Evolutionary conservation across 2,888 invertebrate species (phyloP), one percentile per base, ranked within the genome.

Genomic region (Rosalia funebris): DNA sequence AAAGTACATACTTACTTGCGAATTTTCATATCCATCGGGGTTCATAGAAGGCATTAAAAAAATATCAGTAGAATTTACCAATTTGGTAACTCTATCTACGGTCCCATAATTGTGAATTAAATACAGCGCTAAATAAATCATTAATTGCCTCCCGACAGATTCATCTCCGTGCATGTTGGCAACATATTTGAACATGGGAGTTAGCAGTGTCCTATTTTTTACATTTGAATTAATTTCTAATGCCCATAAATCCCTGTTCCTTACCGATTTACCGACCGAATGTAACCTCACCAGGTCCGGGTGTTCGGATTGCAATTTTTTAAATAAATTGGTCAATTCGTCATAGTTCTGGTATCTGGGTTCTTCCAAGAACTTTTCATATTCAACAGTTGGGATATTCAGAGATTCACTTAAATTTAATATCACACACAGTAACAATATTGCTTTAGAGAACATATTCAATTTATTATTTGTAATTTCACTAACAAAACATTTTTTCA

Each of bases 161-260:
- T 97, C 97, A 77, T 97, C 96, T 1, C 97, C 97, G 78, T 98
- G 96, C 96, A 98, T 97, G 76, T 97, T 97, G 9, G 92, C 96
- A 60, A 97, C 92, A 83, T 92, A 94, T 78, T 97, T 97, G 70
- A 97, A 91, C 85, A 95, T 93, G 0, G 97, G 97, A 71, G 92
- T 89, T 83, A 76, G 87, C 80, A 80, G 86, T 83, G 74, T 87
- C 79, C 71, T 82, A 76, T 56, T 80, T 16, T 71, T 65, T 1
- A 91, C 89, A 81, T 91, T 90, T 70, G 89, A 86, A 48, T 91
- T 89, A 60, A 92, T 91, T 81, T 96, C 91, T 52, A 96, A 75
- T 3, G 90, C 94, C 84, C 93, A 87, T 57, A 99, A 82, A 64
- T 93, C 90, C 10, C 93, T 85, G 25, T 90, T 90, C 80, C 92